These are phyloP conservation scores for Avahi laniger DNA, from an alignment of 2,797 vertebrate species.

Conservation along the genomic window DNA sequence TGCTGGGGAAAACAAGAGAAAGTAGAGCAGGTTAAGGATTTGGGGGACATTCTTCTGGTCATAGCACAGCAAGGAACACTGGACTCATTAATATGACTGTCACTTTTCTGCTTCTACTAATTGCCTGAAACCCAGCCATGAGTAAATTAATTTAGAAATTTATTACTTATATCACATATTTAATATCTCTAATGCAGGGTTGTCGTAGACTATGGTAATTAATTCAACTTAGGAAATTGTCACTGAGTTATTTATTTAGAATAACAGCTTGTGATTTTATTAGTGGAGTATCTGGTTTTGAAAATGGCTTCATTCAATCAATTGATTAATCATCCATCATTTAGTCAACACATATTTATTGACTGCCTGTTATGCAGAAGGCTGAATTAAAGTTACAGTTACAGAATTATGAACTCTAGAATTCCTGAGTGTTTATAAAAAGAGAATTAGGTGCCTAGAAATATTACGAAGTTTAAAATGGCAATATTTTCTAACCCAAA, in stretches of 20 bases:
- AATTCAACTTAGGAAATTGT: conserved; percentile 46
- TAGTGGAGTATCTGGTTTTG: conserved; percentile 44
- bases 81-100: background rate
- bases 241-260: conserved; percentile 58
- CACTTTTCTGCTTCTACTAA: background rate
- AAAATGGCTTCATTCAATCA: conserved; percentile 56
- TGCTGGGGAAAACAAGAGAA: background rate
- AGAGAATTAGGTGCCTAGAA: background rate
- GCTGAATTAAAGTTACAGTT: background rate
- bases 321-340: conserved; percentile 23
- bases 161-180: conserved; percentile 46
- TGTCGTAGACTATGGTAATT: conserved; percentile 1
- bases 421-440: background rate
- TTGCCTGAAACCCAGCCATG: background rate
- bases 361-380: conserved; percentile 7
- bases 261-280: conserved; percentile 50
- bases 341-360: conserved; percentile 43
- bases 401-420: background rate
- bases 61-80: background rate
- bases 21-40: background rate
- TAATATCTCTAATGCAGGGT: conserved; percentile 58
- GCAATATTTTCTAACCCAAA: background rate
- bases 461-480: background rate
- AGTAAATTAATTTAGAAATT: conserved; percentile 53
- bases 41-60: background rate